Conservation (phyloP, 2,888 invertebrate species). For the Pseudococcus viburni region DNA sequence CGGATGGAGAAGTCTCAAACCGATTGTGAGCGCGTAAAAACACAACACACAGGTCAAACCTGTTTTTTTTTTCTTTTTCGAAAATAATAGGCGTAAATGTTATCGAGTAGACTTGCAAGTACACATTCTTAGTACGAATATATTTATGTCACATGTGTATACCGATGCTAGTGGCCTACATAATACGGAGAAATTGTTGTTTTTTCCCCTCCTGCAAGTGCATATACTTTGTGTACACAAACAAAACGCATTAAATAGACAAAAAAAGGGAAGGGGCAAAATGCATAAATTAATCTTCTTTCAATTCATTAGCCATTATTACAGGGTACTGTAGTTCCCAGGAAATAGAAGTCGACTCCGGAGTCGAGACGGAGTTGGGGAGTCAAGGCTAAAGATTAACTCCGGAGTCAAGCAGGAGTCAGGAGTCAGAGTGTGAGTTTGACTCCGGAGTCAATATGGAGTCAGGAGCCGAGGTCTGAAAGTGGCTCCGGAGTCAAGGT, state of each 20-base stretch:
- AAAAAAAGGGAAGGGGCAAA: not conserved
- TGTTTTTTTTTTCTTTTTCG: conserved; percentile 49
- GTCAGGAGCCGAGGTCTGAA: too few relatives aligned
- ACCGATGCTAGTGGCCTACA: conserved; percentile 54
- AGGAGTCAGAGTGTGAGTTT: too few relatives aligned
- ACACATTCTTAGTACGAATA: conserved; percentile 43
- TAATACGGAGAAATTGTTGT: conserved; percentile 33
- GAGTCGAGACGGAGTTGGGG: too few relatives aligned
- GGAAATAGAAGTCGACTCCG: too few relatives aligned
- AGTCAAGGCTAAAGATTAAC: too few relatives aligned
- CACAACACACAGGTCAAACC: conserved; percentile 52
- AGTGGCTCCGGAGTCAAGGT: too few relatives aligned
- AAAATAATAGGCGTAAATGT: conserved; percentile 57
- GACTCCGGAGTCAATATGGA: too few relatives aligned
- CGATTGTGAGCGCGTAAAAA: conserved; percentile 30
- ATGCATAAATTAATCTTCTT: too few relatives aligned
- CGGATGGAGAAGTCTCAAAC: conserved; percentile 45
- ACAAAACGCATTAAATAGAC: not conserved
- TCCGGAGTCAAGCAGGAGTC: too few relatives aligned
- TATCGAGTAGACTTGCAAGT: conserved; percentile 42
- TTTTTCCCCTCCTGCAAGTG: not conserved
- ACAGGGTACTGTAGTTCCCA: too few relatives aligned
- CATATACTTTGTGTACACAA: not conserved
- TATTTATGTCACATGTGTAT: conserved; percentile 52
- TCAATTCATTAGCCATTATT: too few relatives aligned